Evolutionary conservation across 2,113 vertebrate species (phyloP).

Genomic region (Charina bottae): DNA sequence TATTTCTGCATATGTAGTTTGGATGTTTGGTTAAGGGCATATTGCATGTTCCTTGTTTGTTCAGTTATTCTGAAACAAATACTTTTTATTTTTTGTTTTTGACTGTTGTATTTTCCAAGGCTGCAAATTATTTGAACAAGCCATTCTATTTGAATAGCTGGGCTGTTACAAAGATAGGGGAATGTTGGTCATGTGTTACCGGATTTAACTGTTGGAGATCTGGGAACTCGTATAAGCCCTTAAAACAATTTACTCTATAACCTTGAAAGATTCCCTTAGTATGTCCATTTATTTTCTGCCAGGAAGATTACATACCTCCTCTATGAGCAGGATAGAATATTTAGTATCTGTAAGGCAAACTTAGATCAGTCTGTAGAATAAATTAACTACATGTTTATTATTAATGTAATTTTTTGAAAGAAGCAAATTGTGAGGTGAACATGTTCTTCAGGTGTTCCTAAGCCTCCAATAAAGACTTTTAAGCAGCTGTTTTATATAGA

Average conservation of each 20-base stretch:
- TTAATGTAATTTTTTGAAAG: neutral
- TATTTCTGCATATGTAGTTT: neutral
- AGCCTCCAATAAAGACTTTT: neutral
- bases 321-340: rapidly evolving
- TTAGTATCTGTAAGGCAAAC: neutral
- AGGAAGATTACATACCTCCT: neutral
- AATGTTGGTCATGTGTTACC: neutral
- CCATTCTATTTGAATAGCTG: neutral
- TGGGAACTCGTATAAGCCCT: neutral
- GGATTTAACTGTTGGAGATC: neutral
- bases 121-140: neutral
- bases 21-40: neutral
- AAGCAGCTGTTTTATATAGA: neutral
- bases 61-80: neutral
- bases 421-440: neutral
- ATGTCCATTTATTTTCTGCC: neutral
- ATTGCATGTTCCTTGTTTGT: neutral
- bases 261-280: neutral
- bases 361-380: neutral
- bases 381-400: neutral
- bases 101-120: neutral
- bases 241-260: neutral
- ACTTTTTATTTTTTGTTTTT: neutral
- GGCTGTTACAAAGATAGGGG: neutral
- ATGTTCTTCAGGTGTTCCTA: neutral